Percentiles rank a stretch among this genome's conserved stretches.
These are phyloP conservation scores for Ptychadena robeensis DNA, from an alignment of 2,797 vertebrate genomes.

Conservation along the genomic window DNA sequence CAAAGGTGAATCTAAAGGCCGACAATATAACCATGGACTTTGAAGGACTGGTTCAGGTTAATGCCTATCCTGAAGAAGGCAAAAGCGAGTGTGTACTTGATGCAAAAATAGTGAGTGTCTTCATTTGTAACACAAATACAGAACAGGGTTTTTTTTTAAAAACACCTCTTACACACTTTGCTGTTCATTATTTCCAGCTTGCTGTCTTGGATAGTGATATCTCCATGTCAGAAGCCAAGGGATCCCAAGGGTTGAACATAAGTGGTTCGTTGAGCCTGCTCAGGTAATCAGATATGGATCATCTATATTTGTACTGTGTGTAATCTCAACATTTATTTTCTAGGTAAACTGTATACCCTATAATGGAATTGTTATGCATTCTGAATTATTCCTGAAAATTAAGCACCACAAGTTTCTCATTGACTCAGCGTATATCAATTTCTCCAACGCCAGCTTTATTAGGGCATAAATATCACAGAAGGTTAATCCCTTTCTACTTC, in stretches of 20 bases:
- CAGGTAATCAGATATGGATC: background rate
- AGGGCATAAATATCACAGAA: too few species aligned
- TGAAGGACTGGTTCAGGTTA: background rate
- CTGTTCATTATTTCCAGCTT: background rate
- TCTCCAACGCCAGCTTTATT: too few species aligned
- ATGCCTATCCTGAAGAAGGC: background rate
- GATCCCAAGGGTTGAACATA: background rate
- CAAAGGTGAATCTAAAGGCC: background rate
- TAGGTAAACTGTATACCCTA: too few species aligned
- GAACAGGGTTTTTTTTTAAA: background rate
- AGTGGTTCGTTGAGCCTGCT: background rate
- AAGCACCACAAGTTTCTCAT: too few species aligned
- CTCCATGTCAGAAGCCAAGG: background rate
- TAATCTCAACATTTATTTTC: too few species aligned
- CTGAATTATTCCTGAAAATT: too few species aligned
- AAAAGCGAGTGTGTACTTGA: background rate
- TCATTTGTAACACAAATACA: background rate
- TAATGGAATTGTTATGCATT: too few species aligned
- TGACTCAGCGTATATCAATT: too few species aligned
- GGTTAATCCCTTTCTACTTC: too few species aligned
- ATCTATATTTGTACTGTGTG: background rate
- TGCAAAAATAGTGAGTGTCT: background rate
- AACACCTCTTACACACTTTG: background rate
- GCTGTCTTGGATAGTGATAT: background rate
- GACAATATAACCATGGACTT: constrained; percentile 17